Percentiles rank a stretch among this genome's conserved stretches.
These are phyloP conservation scores for Orientallactaga sibirica DNA, from an alignment of 2,797 vertebrate genomes.

Conservation along the genomic window DNA sequence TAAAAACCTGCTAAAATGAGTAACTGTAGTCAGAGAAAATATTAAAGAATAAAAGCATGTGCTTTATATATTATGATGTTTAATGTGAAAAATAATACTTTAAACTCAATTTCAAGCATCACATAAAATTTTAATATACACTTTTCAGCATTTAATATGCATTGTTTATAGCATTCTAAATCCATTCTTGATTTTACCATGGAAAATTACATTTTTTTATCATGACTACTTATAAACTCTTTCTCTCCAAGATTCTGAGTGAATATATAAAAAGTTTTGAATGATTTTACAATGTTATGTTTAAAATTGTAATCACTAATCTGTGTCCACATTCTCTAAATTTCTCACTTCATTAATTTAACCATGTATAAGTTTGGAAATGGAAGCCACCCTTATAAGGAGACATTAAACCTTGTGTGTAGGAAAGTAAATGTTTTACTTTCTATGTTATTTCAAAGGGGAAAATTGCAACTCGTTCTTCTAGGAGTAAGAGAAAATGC, in stretches of 20 bases:
- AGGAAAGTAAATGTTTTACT: conserved; percentile 47
- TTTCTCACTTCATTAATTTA: conserved; percentile 54
- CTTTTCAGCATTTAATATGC: conserved; percentile 61
- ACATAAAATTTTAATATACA: conserved; percentile 72
- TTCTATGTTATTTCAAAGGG: conserved; percentile 15
- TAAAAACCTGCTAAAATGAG: conserved; percentile 59
- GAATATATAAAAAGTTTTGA: conserved; percentile 7
- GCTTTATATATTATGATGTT: conserved; percentile 46
- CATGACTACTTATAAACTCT: conserved; percentile 69
- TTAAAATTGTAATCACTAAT: conserved; percentile 70
- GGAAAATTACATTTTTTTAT: conserved; percentile 77
- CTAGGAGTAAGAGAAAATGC: conserved; percentile 53
- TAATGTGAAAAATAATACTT: conserved; percentile 74
- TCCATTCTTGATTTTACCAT: conserved; percentile 58
- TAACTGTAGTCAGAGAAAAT: conserved; percentile 67
- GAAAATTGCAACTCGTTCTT: neutral
- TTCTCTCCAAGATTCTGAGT: conserved; percentile 67
- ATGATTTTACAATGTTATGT: conserved; percentile 69
- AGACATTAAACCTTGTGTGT: conserved; percentile 54
- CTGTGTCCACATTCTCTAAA: conserved; percentile 38
- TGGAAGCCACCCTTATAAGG: conserved; percentile 5
- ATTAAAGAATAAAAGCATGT: conserved; percentile 70
- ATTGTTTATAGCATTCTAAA: conserved; percentile 68
- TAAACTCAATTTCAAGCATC: conserved; percentile 64
- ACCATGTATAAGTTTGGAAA: conserved; percentile 42